phyloP scores from a whole-genome alignment of 1,140 invertebrate species.

The Heliothis virescens region DNA sequence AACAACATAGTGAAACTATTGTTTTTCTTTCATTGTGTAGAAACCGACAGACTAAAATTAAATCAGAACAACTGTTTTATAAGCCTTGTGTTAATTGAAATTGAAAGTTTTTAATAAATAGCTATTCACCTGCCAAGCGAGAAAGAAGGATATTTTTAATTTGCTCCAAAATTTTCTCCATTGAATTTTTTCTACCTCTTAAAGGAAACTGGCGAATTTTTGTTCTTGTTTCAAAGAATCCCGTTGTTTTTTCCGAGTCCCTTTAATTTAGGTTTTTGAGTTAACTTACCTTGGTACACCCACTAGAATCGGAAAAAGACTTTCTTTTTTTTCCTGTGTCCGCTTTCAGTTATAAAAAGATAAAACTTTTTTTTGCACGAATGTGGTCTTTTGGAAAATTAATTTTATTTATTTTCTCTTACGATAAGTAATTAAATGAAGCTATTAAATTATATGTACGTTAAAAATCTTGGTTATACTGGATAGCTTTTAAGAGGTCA shows the following conservation, averaged over 20 bases:
- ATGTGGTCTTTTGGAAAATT: no score
- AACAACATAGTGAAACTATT: neutral
- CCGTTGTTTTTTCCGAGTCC: neutral
- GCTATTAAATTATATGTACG: no score
- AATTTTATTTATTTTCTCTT: no score
- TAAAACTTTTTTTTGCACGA: neutral
- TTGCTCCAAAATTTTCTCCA: conserved; percentile 1
- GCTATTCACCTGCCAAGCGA: neutral
- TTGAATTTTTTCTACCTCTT: neutral
- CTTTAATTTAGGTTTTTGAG: conserved; percentile 8
- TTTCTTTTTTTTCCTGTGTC: neutral
- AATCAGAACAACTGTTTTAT: neutral
- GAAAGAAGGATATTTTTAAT: neutral
- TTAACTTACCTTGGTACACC: neutral
- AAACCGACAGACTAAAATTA: no score
- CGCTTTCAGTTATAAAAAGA: neutral
- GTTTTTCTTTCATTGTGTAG: neutral
- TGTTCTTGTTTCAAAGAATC: conserved; percentile 1
- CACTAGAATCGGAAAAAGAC: neutral
- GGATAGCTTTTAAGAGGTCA: no score
- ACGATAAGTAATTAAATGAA: no score
- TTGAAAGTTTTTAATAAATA: conserved; percentile 8
- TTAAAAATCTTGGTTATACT: no score
- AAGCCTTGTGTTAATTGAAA: conserved; percentile 4
- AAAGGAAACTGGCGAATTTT: neutral